Evolutionary conservation across 2,888 invertebrate species (phyloP).

Genomic region (Andrena praecox): DNA sequence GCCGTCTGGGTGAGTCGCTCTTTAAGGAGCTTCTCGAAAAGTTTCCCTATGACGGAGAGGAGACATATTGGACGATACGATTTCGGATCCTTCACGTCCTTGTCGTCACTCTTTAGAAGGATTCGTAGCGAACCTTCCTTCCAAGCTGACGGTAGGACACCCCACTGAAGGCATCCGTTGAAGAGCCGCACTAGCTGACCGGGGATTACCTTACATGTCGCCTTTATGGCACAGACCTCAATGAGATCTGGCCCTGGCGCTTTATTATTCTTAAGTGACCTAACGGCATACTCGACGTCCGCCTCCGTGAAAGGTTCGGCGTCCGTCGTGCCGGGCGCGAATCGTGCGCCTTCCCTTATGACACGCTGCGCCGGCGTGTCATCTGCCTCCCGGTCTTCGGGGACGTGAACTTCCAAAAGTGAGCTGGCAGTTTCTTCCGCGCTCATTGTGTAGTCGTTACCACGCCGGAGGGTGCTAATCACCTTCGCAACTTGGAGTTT

Average conservation of each 20-base stretch:
- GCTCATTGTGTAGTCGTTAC: no score
- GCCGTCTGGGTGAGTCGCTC: neutral
- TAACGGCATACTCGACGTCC: no score
- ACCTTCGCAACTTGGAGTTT: no score
- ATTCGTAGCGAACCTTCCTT: conserved; percentile 36
- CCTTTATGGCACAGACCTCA: neutral
- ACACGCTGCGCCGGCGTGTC: no score
- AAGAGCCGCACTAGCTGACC: conserved; percentile 23
- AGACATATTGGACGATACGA: no score
- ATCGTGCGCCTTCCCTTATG: no score
- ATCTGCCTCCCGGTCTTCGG: no score
- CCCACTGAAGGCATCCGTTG: conserved; percentile 43
- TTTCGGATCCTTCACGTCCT: no score
- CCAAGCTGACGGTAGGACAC: conserved; percentile 40
- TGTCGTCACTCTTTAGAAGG: neutral
- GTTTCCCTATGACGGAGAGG: no score
- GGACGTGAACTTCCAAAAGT: no score
- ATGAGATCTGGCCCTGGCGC: neutral
- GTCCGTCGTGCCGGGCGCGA: neutral
- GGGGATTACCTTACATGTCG: neutral
- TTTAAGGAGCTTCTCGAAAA: neutral
- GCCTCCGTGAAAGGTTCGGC: neutral
- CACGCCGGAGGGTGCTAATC: no score
- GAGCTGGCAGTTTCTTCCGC: no score
- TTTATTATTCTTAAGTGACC: neutral